Evolutionary conservation across 1,140 invertebrate species (phyloP).

Genomic region (Atta texana): DNA sequence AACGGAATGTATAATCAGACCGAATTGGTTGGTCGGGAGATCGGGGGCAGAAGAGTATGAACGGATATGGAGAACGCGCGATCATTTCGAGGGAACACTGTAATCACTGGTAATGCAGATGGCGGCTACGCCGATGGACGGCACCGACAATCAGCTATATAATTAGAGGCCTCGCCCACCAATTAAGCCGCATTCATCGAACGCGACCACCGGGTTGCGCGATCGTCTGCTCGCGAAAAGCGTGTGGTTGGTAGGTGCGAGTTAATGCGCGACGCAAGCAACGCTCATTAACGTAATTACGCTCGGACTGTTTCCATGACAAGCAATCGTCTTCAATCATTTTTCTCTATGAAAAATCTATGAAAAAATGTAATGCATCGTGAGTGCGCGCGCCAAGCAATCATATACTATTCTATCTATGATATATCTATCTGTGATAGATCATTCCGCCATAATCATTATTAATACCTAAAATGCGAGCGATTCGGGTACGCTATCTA

Average conservation of each 20-base stretch:
- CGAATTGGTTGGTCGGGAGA: constrained; percentile 61
- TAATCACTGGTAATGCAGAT: constrained; percentile 79
- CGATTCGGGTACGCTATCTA: constrained; percentile 23
- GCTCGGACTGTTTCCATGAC: constrained; percentile 13
- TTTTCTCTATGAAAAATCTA: not conserved
- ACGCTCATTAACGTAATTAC: constrained; percentile 65
- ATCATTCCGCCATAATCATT: constrained; percentile 22
- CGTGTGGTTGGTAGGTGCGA: constrained; percentile 62
- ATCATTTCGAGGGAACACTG: constrained; percentile 72
- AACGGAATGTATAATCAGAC: constrained; percentile 77
- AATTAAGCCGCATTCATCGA: constrained; percentile 77
- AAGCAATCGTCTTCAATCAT: not conserved
- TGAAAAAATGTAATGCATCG: not conserved
- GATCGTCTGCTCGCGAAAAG: constrained; percentile 68
- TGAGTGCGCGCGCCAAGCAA: not conserved
- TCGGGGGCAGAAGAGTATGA: constrained; percentile 60
- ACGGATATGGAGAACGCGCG: constrained; percentile 3
- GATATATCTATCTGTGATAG: not conserved
- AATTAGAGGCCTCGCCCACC: constrained; percentile 77
- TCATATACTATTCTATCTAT: too few species aligned
- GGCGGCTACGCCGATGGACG: constrained; percentile 68
- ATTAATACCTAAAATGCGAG: constrained; percentile 8
- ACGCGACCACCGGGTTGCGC: constrained; percentile 49
- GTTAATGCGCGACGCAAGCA: constrained; percentile 61
- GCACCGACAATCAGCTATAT: constrained; percentile 78